phyloP scores from a whole-genome alignment of 2,113 vertebrate genomes.

The Serilophus lunatus region DNA sequence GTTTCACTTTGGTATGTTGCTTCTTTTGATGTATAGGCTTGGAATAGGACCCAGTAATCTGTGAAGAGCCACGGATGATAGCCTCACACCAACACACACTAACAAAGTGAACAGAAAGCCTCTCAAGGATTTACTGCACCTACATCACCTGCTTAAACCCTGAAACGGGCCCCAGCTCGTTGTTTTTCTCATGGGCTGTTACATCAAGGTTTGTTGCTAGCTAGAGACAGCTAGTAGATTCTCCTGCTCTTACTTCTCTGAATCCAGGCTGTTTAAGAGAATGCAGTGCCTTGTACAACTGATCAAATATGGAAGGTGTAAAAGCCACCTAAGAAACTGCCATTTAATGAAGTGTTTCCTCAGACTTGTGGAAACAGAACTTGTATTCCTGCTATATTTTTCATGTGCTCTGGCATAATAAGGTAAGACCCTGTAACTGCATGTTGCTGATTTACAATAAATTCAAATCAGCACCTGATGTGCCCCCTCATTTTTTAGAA shows the following conservation, averaged over 20 bases:
- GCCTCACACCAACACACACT: background rate
- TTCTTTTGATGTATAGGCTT: background rate
- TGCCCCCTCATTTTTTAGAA: conserved; percentile 12
- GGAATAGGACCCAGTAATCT: background rate
- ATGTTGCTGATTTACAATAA: conserved; percentile 38
- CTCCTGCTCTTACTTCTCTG: background rate
- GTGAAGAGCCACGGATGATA: background rate
- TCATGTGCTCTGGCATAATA: background rate
- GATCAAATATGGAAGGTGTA: background rate
- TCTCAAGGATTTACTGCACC: background rate
- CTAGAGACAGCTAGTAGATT: background rate
- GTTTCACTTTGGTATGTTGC: background rate
- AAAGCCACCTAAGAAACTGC: conserved; percentile 17
- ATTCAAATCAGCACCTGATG: background rate
- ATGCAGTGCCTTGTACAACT: background rate
- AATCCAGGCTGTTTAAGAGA: background rate
- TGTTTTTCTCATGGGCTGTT: background rate
- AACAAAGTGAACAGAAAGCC: background rate
- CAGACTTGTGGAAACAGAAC: conserved; percentile 21
- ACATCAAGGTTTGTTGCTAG: background rate
- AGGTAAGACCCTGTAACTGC: conserved; percentile 28
- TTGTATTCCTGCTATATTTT: conserved; percentile 46
- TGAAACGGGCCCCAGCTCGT: background rate
- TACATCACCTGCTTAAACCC: background rate
- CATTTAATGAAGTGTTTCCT: conserved; percentile 49